Evolutionary conservation across 2,113 vertebrate species (phyloP).

Genomic region (Euleptes europaea): DNA sequence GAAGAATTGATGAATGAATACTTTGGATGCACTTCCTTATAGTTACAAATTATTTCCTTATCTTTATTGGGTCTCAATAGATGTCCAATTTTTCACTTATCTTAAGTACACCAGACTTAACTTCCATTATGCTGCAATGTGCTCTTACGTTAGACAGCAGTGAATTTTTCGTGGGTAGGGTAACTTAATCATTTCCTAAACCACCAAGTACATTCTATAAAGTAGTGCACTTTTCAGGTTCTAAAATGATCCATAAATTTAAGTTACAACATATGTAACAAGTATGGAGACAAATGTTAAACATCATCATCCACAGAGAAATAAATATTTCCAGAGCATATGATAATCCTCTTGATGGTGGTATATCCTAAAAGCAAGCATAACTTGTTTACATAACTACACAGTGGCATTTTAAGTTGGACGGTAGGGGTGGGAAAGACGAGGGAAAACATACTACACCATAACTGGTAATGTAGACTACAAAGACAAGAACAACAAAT

Average conservation of each 20-base stretch:
- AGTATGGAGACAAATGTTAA: slow-evolving; percentile 18
- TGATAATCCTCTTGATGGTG: neutral
- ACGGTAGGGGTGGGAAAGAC: neutral
- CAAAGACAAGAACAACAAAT: no score
- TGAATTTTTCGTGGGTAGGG: slow-evolving; percentile 23
- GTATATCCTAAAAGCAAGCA: neutral
- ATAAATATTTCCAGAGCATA: neutral
- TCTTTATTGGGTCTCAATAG: slow-evolving; percentile 60
- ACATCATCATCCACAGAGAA: neutral
- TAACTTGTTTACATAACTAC: neutral
- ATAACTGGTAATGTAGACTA: no score
- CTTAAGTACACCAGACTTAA: slow-evolving; percentile 46
- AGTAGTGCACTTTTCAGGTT: slow-evolving; percentile 16
- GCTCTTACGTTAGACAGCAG: slow-evolving; percentile 40
- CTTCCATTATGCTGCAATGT: slow-evolving; percentile 37
- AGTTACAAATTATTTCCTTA: slow-evolving; percentile 58
- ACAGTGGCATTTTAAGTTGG: neutral
- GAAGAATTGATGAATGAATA: slow-evolving; percentile 33
- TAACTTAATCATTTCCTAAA: slow-evolving; percentile 41
- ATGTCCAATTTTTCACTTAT: slow-evolving; percentile 52
- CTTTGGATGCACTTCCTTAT: slow-evolving; percentile 44
- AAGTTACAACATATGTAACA: slow-evolving; percentile 32
- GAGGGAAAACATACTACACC: neutral
- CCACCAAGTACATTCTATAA: slow-evolving; percentile 18
- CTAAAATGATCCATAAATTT: slow-evolving; percentile 7